Conservation (phyloP, 2,888 invertebrate genomes). For the Drosophila paramelanica region DNA sequence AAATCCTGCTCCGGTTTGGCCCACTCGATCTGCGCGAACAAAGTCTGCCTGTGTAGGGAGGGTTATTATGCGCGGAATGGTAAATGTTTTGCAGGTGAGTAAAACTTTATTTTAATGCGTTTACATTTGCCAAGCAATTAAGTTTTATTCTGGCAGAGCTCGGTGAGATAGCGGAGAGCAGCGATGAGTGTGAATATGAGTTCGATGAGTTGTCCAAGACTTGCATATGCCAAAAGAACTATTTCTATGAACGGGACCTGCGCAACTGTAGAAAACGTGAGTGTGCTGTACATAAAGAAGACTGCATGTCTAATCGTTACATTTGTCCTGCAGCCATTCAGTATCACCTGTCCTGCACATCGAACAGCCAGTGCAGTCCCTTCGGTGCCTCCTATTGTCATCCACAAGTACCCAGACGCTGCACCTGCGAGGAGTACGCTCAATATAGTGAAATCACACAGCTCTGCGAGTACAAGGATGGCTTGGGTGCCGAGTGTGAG, state of each 20-base stretch:
- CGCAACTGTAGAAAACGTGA: slow-evolving; percentile 84
- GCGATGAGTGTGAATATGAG: slow-evolving; percentile 81
- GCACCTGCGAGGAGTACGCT: slow-evolving; percentile 83
- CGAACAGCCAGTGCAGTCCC: slow-evolving; percentile 84
- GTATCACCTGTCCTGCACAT: slow-evolving; percentile 82
- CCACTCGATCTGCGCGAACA: slow-evolving; percentile 83
- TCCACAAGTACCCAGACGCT: slow-evolving; percentile 78
- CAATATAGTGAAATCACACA: slow-evolving; percentile 80
- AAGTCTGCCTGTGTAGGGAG: slow-evolving; percentile 81
- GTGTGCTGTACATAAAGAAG: slow-evolving; percentile 11
- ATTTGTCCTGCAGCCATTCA: slow-evolving; percentile 68
- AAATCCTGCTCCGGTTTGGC: slow-evolving; percentile 78
- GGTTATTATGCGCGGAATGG: slow-evolving; percentile 81
- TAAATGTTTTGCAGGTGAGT: slow-evolving; percentile 83
- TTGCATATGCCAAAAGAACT: slow-evolving; percentile 84
- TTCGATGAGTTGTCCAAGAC: slow-evolving; percentile 78
- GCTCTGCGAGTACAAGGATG: slow-evolving; percentile 81
- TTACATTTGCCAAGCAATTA: not conserved
- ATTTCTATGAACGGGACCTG: slow-evolving; percentile 81
- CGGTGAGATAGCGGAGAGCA: slow-evolving; percentile 83
- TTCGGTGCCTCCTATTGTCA: slow-evolving; percentile 82
- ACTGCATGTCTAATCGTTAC: not conserved
- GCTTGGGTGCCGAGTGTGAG: slow-evolving; percentile 82
- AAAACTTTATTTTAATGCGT: not conserved
- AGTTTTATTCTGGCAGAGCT: slow-evolving; percentile 65